Base-by-base conservation (phyloP, 2,888 invertebrate genomes). In the Agrotis exclamationis region DNA sequence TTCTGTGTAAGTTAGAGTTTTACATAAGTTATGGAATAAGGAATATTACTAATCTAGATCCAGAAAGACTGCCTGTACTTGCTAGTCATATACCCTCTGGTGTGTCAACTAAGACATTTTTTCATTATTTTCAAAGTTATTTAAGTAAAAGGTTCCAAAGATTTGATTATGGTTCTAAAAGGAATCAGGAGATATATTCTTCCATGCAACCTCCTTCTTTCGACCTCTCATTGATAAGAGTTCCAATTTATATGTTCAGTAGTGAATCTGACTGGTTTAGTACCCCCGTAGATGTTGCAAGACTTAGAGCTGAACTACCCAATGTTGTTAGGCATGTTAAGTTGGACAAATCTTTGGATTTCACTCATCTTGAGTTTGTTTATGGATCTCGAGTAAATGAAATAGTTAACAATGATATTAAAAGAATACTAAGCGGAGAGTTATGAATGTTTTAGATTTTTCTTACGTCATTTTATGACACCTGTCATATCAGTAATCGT, bases 241-340 rank as follows among this genome's bases (percentile, higher is more conserved):
- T 87, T 50, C 95, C 95, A 28, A 79, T 93, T 28, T 89, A 89
- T 75, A 68, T 96, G 76, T 85, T 94, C 73, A 83, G 85, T 13
- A 95, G 95, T 89, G 93, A 93, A 80, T 70, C 86, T 3, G 95
- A 95, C 82, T 94, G 93, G 93, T 93, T 92, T 53, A 93, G 94
- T 86, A 89, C 89, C 24, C 70, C 84, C 0, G 80, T 88, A 64
- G 93, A 94, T 77, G 91, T 92, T 2, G 65, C 86, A 67, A 86
- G 77, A 70, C 85, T 95, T 24, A 84, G 70, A 76, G 82, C 74
- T n/a, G 85, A 78, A 60, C 83, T 96, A 18, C 91, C 91, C 20
- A 93, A 89, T 74, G 77, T 94, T 24, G 82, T 88, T 33, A 88
- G 83, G 24, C 86, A 86, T 76, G 81, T 90, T n/a, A 84, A 85